A percentile compares a stretch with the other conserved stretches of the same genome.
Conservation (phyloP, 92 coral and sea anemone species). For the Parazoanthus atlanticus region DNA sequence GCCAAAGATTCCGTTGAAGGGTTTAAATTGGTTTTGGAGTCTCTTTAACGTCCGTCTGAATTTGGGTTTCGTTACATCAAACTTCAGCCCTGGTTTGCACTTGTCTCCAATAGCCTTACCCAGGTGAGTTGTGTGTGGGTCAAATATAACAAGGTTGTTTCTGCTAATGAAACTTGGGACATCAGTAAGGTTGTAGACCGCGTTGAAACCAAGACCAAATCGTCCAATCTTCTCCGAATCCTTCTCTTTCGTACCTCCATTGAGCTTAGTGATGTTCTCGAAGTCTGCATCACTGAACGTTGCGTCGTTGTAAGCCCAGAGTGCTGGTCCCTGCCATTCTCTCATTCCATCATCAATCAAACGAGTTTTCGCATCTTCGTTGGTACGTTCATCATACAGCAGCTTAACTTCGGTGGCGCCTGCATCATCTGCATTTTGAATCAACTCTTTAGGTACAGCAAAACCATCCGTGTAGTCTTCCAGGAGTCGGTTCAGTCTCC, state of each 20-base stretch:
- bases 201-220: constrained; percentile 91
- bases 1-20: constrained; percentile 74
- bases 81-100: constrained; percentile 77
- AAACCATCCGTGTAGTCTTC: constrained; percentile 92
- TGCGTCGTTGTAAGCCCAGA: constrained; percentile 93
- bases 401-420: constrained; percentile 80
- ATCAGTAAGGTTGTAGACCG: constrained; percentile 88
- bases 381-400: constrained; percentile 76
- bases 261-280: constrained; percentile 81
- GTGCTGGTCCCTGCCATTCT: constrained; percentile 90
- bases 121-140: constrained; percentile 77
- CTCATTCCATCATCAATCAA: constrained; percentile 82
- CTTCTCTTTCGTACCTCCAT: constrained; percentile 82
- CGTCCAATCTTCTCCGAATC: constrained; percentile 84
- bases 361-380: constrained; percentile 66
- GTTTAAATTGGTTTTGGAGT: constrained; percentile 73
- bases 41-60: constrained; percentile 46
- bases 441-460: constrained; percentile 87
- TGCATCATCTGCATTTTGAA: constrained; percentile 92
- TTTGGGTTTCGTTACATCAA: constrained; percentile 57
- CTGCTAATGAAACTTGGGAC: constrained; percentile 84
- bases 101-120: constrained; percentile 73
- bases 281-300: constrained; percentile 84
- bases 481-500: constrained; percentile 69
- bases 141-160: constrained; percentile 66